Percentiles rank a stretch among this genome's conserved stretches.
Evolutionary conservation across 64 coral and sea anemone species (phyloP).

Genomic region (Anthopleura sola): DNA sequence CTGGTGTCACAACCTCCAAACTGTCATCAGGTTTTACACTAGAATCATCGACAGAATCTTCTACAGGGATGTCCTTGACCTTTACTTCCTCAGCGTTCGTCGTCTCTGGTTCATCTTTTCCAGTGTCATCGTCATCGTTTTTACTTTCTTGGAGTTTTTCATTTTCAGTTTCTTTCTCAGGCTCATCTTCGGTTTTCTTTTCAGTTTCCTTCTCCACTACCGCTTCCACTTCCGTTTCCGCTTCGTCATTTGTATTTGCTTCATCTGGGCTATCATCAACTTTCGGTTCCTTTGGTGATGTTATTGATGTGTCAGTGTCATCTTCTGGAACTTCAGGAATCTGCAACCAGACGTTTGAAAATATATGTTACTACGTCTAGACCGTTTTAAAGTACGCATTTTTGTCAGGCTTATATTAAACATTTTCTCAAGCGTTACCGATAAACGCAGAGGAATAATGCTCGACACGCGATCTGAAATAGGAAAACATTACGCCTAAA

Average conservation of each 20-base stretch:
- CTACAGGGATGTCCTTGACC: neutral
- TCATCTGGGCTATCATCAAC: neutral
- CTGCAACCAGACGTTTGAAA: neutral
- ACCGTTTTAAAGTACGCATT: no score
- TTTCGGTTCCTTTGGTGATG: neutral
- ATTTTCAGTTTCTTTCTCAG: neutral
- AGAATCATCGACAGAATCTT: constrained; percentile 13
- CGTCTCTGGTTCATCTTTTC: neutral
- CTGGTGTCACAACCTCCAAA: constrained; percentile 15
- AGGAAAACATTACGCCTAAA: no score
- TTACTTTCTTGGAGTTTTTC: constrained; percentile 7
- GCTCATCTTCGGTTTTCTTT: constrained; percentile 22
- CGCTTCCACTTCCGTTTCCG: neutral
- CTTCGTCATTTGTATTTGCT: neutral
- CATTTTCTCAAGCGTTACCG: no score
- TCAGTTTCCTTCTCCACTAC: neutral
- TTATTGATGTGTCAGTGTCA: neutral
- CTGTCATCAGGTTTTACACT: constrained; percentile 8
- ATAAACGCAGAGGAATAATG: no score
- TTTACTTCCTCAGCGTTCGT: neutral
- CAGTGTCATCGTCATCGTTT: neutral
- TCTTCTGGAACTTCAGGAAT: constrained; percentile 15
- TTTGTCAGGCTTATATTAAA: no score
- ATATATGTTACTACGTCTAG: no score
- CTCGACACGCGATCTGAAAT: no score